Evolutionary conservation across 2,797 vertebrate species (phyloP).

Genomic region (Danio jaintianensis): DNA sequence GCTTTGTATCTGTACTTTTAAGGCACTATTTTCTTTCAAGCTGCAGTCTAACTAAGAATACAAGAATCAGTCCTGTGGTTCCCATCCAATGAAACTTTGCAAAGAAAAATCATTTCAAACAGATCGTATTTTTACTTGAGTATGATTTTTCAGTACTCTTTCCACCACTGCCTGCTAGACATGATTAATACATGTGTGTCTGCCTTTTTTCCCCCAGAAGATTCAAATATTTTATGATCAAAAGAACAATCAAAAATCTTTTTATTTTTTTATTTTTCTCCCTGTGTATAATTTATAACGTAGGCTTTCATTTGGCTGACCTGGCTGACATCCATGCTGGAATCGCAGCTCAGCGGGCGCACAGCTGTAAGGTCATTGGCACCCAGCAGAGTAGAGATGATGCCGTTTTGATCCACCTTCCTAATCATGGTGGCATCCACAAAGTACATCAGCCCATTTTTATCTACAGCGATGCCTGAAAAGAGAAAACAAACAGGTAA

Average conservation of each 20-base stretch:
- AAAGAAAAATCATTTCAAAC: too few species aligned
- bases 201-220: slow-evolving; percentile 5
- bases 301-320: slow-evolving; percentile 68
- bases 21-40: too few species aligned
- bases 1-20: too few species aligned
- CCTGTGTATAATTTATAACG: neutral
- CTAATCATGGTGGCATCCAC: slow-evolving; percentile 98
- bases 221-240: neutral
- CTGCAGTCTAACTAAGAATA: too few species aligned
- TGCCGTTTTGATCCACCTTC: slow-evolving; percentile 98
- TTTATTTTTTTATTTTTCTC: neutral
- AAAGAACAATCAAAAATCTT: neutral
- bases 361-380: slow-evolving; percentile 89
- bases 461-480: slow-evolving; percentile 95
- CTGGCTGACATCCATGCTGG: slow-evolving; percentile 98
- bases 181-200: slow-evolving; percentile 8
- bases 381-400: slow-evolving; percentile 96
- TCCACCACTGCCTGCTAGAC: neutral
- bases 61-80: too few species aligned
- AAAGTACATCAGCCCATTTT: slow-evolving; percentile 97
- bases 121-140: too few species aligned
- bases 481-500: slow-evolving; percentile 28
- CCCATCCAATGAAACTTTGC: too few species aligned
- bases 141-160: too few species aligned
- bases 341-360: slow-evolving; percentile 92